Evolutionary conservation across 2,113 vertebrate species (phyloP), one percentile per base, ranked within the genome.

Genomic region (Labeo catla): DNA sequence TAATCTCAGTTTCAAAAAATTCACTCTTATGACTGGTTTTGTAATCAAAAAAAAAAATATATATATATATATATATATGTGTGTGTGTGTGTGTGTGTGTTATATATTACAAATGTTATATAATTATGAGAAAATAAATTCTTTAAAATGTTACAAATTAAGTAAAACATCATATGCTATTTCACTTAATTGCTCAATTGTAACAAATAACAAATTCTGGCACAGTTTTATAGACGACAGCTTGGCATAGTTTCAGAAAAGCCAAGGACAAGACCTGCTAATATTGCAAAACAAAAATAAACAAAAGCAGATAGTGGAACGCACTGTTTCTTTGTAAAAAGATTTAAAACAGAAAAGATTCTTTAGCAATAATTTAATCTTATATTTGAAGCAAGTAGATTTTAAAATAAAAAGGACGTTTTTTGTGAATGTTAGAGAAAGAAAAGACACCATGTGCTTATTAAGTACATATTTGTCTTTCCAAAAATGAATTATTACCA

Each of bases 241-340:
- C 57, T 79, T 59, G 76, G 52, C 52, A 59, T n/a, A 2, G 59
- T 79, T 43, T 79, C 34, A 79, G 16, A 50, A 59, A 59, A n/a
- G 15, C 4, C 50, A 79, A 57, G 76, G 76, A 79, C 76, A 79
- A 59, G 19, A 79, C 21, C 52, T 79, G 13, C 76, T 79, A 79
- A 79, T 79, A 79, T 79, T 79, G 52, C 10, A 5, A 57, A 57
- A 79, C 76, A 79, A 59, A 78, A 59, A 43, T 79, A 59, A 54
- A 77, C 76, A 54, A 76, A 76, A 34, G 10, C 52, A 79, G 10
- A 59, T 59, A 39, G 2, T 4, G 23, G 49, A 36, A 10, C 19
- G 15, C 43, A 12, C 76, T 0, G 9, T 59, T 78, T 79, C 52
- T 79, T 39, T 79, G 11, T 12, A 16, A 21, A 34, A 1, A 39